Base-by-base conservation (phyloP, 2,888 invertebrate species). In the Teinopalpus imperialis region DNA sequence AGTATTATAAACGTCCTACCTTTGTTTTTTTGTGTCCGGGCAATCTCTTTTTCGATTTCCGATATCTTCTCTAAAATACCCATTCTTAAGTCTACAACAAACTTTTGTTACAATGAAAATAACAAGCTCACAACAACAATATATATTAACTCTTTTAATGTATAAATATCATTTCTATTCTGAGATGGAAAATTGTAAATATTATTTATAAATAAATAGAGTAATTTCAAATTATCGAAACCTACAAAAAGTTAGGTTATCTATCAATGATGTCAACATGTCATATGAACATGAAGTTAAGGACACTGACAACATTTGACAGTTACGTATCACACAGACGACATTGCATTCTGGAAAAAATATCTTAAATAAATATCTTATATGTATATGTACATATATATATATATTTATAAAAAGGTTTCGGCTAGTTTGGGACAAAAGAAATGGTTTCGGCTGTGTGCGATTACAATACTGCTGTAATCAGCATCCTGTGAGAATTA, bases 11-110 rank as follows among this genome's bases (percentile, higher is more conserved):
- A 7, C 12, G 43, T 57, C 7, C 57, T 69, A 98, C 98, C 98
- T 94, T 99, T 99, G 89, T 99, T 99, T 86, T 99, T 99, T 77
- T 99, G 99, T 9, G 99, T 99, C 61, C 98, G 91, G 8, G 97
- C 96, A 56, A 99, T 99, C 93, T 99, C 99, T 71, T 94, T 95
- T 78, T 99, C 99, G 55, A 99, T 98, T 91, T 99, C 99, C 2
- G 97, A 94, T 81, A 99, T 99, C 91, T 98, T 99, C 70, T 99
- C 99, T 55, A 99, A 89, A 75, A 99, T 99, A 63, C 99, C 99
- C 99, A 99, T 99, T 10, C 7, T 34, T 44, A 24, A 32, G 69
- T 65, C 76, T 42, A 32, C 39, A 26, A 39, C 31, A 45, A 43
- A 43, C 36, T 50, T 45, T 24, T 34, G 12, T n/a, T 48, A 30